Evolutionary conservation across 2,113 vertebrate species (phyloP), one percentile per base, ranked within the genome.

Genomic region (Condylura cristata): DNA sequence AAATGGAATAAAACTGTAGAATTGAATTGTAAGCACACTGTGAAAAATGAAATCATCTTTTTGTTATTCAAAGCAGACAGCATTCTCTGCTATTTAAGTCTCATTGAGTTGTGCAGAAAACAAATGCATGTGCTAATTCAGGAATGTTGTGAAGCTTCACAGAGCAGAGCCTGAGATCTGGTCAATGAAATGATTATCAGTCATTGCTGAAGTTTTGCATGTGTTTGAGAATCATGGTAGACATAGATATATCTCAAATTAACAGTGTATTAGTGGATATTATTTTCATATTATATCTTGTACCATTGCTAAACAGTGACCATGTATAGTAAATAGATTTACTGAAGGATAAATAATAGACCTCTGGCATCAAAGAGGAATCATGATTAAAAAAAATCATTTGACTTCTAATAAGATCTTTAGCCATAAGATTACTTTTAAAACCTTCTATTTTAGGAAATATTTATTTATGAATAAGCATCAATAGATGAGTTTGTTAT

Each of bases 51-150:
- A 97, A 71, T 72, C 30, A n/a, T 56, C 94, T 88, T 17, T 93
- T 97, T 97, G 93, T 92, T 95, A 97, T 97, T 96, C 87, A 76
- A 34, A 90, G 95, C 95, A 96, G 96, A 89, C 68, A 92, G 32
- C 75, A 93, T 97, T 94, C 58, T 89, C 91, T 87, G 90, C 44
- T 91, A 76, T 96, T 96, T 90, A 95, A 96, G 46, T 93, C 92
- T 96, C 86, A 68, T 97, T 91, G 91, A 90, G 81, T 95, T 83
- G 81, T 17, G 63, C 56, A 65, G 95, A 79, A 91, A 97, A 89
- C 94, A 97, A 95, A 97, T 87, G 78, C 63, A 66, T 51, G 90
- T 86, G 68, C 95, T 97, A 95, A 97, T 95, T 95, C 66, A 91
- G 92, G 46, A 87, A 90, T 86, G n/a, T 79, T 80, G 85, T 75